phyloP scores from a whole-genome alignment of 2,113 vertebrate species.

The Zosterops pallidus region DNA sequence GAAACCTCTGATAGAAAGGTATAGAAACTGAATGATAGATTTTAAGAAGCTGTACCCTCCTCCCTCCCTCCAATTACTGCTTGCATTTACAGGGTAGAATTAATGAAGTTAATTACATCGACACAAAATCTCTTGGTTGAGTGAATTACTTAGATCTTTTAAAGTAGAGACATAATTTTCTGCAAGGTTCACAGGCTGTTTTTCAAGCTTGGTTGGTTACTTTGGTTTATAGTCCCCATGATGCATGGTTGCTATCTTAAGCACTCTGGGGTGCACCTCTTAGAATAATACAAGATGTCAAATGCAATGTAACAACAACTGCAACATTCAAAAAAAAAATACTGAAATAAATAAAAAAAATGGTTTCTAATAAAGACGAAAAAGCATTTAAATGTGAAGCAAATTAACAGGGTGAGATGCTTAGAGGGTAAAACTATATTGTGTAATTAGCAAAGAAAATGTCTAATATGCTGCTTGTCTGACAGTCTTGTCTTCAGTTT shows the following conservation, averaged over 20 bases:
- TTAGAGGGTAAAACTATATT: neutral
- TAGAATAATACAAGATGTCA: neutral
- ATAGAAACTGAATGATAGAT: neutral
- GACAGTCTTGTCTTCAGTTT: neutral
- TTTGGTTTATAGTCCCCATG: neutral
- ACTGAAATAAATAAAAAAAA: neutral
- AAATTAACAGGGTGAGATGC: neutral
- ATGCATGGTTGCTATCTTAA: neutral
- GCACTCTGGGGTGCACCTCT: neutral
- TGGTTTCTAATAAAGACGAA: neutral
- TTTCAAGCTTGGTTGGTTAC: neutral
- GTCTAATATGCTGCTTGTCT: neutral
- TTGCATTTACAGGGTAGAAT: neutral
- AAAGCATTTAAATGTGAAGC: neutral
- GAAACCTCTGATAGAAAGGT: neutral
- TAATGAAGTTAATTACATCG: neutral
- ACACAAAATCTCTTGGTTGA: neutral
- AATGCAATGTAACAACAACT: neutral
- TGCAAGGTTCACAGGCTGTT: neutral
- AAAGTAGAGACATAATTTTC: neutral
- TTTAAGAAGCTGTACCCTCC: neutral
- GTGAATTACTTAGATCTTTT: neutral
- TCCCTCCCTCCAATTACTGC: neutral
- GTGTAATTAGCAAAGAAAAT: neutral
- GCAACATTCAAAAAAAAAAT: neutral